phyloP scores from a whole-genome alignment of 2,888 invertebrate species.

The Venusia cambrica region DNA sequence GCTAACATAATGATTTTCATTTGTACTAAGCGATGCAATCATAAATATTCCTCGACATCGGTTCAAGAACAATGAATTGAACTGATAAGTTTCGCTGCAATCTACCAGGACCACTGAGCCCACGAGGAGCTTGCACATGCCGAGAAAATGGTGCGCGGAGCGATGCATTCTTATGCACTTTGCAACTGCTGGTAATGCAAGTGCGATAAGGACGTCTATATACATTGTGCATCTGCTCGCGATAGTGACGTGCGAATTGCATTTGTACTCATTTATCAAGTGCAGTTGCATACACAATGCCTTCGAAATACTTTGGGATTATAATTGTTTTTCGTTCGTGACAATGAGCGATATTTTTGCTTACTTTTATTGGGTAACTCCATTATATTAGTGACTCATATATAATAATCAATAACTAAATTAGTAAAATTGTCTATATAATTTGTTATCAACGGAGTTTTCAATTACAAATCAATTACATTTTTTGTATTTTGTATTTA shows the following conservation, averaged over 20 bases:
- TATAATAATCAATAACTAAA: too few relatives aligned
- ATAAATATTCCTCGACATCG: too few relatives aligned
- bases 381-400: too few relatives aligned
- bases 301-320: constrained; percentile 7
- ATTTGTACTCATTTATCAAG: constrained; percentile 33
- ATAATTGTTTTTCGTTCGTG: too few relatives aligned
- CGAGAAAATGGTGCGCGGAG: constrained; percentile 53
- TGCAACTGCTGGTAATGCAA: constrained; percentile 25
- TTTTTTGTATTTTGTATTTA: too few relatives aligned
- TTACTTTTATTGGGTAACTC: too few relatives aligned
- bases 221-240: constrained; percentile 47
- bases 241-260: constrained; percentile 48
- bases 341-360: too few relatives aligned
- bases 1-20: too few relatives aligned
- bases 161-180: constrained; percentile 63
- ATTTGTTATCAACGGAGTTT: too few relatives aligned
- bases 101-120: constrained; percentile 60
- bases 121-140: constrained; percentile 53
- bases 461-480: too few relatives aligned
- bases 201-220: constrained; percentile 57
- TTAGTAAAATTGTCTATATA: too few relatives aligned
- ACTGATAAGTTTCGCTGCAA: constrained; percentile 54
- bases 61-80: constrained; percentile 26
- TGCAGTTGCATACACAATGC: constrained; percentile 25
- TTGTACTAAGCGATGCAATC: too few relatives aligned